phyloP scores from a whole-genome alignment of 2,888 invertebrate species.

The Caenorhabditis virilis region DNA sequence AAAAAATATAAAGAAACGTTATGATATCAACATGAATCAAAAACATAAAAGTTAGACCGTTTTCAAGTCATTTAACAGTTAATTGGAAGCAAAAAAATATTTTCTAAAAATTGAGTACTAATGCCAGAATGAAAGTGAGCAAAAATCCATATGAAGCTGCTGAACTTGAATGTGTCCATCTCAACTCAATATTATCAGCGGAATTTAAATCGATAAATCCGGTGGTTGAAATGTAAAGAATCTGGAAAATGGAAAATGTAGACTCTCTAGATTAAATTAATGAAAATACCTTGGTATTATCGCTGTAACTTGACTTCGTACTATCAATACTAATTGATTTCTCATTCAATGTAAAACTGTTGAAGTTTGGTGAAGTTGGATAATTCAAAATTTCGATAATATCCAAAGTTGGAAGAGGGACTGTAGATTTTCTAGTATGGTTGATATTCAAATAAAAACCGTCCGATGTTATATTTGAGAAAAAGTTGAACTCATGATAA shows the following conservation, averaged over 20 bases:
- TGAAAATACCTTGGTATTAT: conserved; percentile 23
- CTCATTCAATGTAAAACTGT: conserved; percentile 48
- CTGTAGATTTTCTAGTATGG: conserved; percentile 21
- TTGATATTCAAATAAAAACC: conserved; percentile 14
- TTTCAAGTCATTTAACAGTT: too few species aligned
- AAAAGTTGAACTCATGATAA: conserved; percentile 33
- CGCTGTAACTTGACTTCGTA: conserved; percentile 29
- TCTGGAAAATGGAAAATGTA: not conserved
- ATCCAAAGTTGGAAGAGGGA: conserved; percentile 47
- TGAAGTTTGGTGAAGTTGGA: conserved; percentile 43
- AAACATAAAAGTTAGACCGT: too few species aligned
- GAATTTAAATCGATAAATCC: conserved; percentile 27
- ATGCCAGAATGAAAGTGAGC: too few species aligned
- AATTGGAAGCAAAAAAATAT: too few species aligned
- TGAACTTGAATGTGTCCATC: conserved; percentile 18
- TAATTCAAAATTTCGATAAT: conserved; percentile 57
- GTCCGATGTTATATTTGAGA: conserved; percentile 18
- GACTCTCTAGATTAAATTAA: not conserved
- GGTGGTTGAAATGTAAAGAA: conserved; percentile 28
- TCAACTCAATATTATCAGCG: conserved; percentile 19
- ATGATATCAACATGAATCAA: too few species aligned
- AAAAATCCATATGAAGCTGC: too few species aligned
- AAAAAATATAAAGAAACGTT: too few species aligned
- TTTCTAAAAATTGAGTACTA: too few species aligned
- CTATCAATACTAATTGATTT: conserved; percentile 32